Evolutionary conservation across 2,113 vertebrate species (phyloP).

Genomic region (Cathartes aura): DNA sequence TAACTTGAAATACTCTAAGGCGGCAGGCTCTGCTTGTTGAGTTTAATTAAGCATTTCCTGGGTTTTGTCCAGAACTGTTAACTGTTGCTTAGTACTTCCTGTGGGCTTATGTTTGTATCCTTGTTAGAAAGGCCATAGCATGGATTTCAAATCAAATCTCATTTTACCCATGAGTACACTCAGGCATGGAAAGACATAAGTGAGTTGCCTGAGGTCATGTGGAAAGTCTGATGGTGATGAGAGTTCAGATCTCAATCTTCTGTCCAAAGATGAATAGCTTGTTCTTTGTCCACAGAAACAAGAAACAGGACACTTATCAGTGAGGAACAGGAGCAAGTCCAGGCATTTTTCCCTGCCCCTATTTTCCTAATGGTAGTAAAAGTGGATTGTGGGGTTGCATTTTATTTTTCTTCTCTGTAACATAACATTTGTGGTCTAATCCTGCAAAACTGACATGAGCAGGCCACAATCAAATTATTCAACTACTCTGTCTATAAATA

Average conservation of each 20-base stretch:
- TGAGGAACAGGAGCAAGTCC: neutral
- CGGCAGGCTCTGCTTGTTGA: neutral
- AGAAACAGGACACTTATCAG: neutral
- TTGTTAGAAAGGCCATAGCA: neutral
- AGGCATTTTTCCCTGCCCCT: neutral
- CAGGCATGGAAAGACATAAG: neutral
- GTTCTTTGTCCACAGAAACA: neutral
- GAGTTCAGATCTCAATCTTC: neutral
- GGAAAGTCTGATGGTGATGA: neutral
- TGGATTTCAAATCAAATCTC: neutral
- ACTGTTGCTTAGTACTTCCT: neutral
- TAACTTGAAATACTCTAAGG: neutral
- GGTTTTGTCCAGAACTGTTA: neutral
- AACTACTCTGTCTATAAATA: neutral
- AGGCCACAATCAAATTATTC: neutral
- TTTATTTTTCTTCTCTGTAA: neutral
- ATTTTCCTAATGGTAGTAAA: neutral
- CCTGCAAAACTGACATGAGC: neutral
- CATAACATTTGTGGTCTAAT: neutral
- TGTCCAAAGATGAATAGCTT: neutral
- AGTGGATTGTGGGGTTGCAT: neutral
- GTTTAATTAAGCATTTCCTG: neutral
- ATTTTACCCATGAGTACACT: neutral
- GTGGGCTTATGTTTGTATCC: neutral
- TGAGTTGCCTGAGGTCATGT: neutral